Evolutionary conservation across 2,113 vertebrate species (phyloP).

Genomic region (Pao palembangensis): DNA sequence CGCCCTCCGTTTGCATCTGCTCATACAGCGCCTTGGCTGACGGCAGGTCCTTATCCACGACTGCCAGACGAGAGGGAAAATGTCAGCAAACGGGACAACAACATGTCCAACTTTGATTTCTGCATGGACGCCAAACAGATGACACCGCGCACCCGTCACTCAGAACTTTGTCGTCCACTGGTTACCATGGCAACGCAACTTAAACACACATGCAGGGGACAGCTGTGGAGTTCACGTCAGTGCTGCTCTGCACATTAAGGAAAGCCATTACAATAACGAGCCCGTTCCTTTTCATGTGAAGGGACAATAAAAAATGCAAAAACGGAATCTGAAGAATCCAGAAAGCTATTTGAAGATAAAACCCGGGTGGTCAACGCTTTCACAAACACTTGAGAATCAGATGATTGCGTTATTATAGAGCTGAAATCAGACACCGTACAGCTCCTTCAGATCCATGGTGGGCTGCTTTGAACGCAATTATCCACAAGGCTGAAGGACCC

Average conservation of each 20-base stretch:
- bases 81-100: neutral
- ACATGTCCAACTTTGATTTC: neutral
- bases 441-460: neutral
- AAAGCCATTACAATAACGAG: too few relatives aligned
- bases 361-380: neutral
- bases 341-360: neutral
- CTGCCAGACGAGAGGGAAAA: conserved; percentile 59
- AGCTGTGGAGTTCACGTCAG: too few relatives aligned
- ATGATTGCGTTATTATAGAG: neutral
- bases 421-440: neutral
- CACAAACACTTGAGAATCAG: neutral
- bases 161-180: too few relatives aligned
- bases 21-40: conserved; percentile 81
- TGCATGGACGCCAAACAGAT: too few relatives aligned
- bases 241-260: too few relatives aligned
- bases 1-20: conserved; percentile 72
- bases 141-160: too few relatives aligned
- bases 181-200: too few relatives aligned
- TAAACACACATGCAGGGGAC: too few relatives aligned
- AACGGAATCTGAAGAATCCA: too few relatives aligned
- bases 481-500: neutral
- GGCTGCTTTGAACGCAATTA: too few relatives aligned
- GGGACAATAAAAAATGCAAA: too few relatives aligned
- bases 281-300: too few relatives aligned
- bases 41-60: conserved; percentile 75